Percentiles rank a stretch among this genome's conserved stretches.
Evolutionary conservation across 2,113 vertebrate species (phyloP).

Genomic region (Leuciscus idus): DNA sequence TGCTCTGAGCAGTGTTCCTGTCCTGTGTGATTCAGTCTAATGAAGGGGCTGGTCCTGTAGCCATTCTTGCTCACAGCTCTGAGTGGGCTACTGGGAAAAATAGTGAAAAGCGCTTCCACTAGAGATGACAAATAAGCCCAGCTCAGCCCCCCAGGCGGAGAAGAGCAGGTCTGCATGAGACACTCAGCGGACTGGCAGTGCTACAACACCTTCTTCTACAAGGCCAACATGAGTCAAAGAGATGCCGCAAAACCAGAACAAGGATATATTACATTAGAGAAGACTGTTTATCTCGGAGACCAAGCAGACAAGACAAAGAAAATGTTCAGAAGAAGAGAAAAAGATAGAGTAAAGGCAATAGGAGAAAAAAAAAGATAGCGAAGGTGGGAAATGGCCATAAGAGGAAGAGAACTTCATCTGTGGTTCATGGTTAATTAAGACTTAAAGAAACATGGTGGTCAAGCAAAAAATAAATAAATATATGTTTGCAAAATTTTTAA

Average conservation of each 20-base stretch:
- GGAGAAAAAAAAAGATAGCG: background rate
- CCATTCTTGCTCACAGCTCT: constrained; percentile 15
- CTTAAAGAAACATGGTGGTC: background rate
- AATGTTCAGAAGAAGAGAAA: constrained; percentile 36
- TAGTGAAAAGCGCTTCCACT: constrained; percentile 6
- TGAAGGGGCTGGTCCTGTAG: constrained; percentile 14
- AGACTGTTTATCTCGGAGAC: constrained; percentile 45
- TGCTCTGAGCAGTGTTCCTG: background rate
- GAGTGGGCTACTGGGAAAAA: constrained; percentile 35
- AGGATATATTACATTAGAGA: constrained; percentile 37
- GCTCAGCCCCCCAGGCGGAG: background rate
- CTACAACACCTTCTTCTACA: constrained; percentile 61
- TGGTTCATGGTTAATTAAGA: background rate
- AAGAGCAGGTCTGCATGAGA: constrained; percentile 46
- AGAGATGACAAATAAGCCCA: constrained; percentile 29
- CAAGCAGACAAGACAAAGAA: constrained; percentile 42
- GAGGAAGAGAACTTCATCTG: background rate
- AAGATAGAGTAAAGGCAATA: background rate
- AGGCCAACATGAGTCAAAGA: constrained; percentile 18
- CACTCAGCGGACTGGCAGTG: constrained; percentile 55
- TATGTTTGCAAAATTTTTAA: no score
- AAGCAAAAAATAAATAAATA: no score
- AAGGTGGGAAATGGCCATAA: background rate
- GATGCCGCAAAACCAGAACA: constrained; percentile 26
- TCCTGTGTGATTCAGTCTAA: constrained; percentile 30